Base-by-base conservation (phyloP, 2,113 vertebrate genomes). In the Echinops telfairi region DNA sequence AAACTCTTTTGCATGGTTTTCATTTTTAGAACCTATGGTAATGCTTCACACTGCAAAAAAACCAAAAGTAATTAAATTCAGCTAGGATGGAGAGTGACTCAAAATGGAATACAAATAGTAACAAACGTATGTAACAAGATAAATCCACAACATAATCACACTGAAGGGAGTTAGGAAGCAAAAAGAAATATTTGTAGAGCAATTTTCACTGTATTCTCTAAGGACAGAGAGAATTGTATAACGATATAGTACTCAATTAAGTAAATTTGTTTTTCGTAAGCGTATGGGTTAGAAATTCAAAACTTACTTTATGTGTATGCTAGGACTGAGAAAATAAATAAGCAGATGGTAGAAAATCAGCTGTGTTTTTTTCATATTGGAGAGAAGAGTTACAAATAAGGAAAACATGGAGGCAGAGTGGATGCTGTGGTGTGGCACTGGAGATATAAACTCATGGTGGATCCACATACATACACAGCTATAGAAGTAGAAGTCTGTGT, bases 341-440 rank as follows among this genome's bases (percentile, higher is more conserved):
- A 53, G 12, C 47, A 79, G 25, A 73, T 27, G 77, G 6, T 76
- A 31, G 6, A 19, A 75, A 76, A 88, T 93, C 27, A 90, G 38
- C 88, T 60, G 10, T 38, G 57, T 60, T 70, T 80, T 82, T 62
- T 81, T 12, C 8, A 83, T 81, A 19, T 31, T 85, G 8, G 62
- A 94, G 15, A 33, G 87, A 87, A 16, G 9, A 87, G 87, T 88
- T 88, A 75, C n/a, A 86, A 79, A 89, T 38, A 84, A 93, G 4
- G 9, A 83, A 89, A 91, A 53, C 47, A 53, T 53, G 6, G 71
- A 70, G 6, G 33, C 40, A 73, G 15, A 64, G 89, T 33, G 25
- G 20, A 62, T 62, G 19, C 47, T 14, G 23, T 19, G 60, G 64
- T 66, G 6, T 27, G 25, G 23, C 22, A 8, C 10, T 66, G 64